A percentile compares a stretch with the other conserved stretches of the same genome.
Conservation (phyloP, 1,140 invertebrate genomes). For the Zaprionus tsacasi region DNA sequence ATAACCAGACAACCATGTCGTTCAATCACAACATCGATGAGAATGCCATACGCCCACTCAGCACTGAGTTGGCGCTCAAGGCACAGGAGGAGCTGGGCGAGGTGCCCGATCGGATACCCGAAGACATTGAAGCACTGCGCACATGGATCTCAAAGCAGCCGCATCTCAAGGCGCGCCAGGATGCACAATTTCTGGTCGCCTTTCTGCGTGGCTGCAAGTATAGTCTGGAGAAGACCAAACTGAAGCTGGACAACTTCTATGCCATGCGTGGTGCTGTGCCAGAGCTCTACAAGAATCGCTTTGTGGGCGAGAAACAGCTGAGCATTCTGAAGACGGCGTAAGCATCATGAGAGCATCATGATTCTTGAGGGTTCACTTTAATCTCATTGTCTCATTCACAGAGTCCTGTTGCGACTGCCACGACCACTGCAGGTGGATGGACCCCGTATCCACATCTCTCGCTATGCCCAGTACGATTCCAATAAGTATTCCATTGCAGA, state of each 20-base stretch:
- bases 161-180: constrained; percentile 85
- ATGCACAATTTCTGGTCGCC: constrained; percentile 87
- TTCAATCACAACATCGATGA: constrained; percentile 28
- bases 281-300: constrained; percentile 85
- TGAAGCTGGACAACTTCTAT: constrained; percentile 88
- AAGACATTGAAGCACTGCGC: constrained; percentile 86
- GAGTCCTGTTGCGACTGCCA: constrained; percentile 76
- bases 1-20: constrained; percentile 58
- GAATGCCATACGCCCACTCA: constrained; percentile 76
- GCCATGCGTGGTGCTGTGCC: constrained; percentile 86
- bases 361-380: background rate
- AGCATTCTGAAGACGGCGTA: constrained; percentile 73
- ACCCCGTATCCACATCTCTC: constrained; percentile 85
- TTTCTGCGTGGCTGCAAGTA: constrained; percentile 89
- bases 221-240: constrained; percentile 88
- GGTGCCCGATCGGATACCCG: constrained; percentile 85
- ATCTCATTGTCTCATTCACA: constrained; percentile 11
- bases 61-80: constrained; percentile 78
- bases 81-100: constrained; percentile 87
- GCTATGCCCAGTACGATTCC: constrained; percentile 84
- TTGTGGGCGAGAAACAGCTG: constrained; percentile 74
- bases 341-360: constrained; percentile 8
- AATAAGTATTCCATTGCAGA: constrained; percentile 83
- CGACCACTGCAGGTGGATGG: constrained; percentile 83
- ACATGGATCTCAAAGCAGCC: constrained; percentile 88